These are phyloP conservation scores for Melanerpes formicivorus DNA, from an alignment of 2,113 vertebrate genomes.

Conservation along the genomic window DNA sequence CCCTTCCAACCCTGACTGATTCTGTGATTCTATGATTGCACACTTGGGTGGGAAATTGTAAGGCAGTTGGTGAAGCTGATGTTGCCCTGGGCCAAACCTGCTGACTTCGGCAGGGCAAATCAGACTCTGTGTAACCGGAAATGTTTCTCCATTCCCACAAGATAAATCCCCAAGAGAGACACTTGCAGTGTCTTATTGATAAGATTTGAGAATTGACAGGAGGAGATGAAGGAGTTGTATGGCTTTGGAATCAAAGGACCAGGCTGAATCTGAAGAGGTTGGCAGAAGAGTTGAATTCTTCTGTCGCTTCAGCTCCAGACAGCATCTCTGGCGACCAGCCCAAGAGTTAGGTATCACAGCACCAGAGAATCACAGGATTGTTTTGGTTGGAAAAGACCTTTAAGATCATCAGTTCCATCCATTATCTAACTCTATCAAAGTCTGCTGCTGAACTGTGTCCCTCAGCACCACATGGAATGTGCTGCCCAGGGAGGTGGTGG, in stretches of 20 bases:
- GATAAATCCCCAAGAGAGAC: constrained; percentile 12
- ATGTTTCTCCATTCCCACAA: not conserved
- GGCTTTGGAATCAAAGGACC: not conserved
- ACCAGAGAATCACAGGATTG: too few species aligned
- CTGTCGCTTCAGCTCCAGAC: not conserved
- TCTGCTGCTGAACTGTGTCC: too few species aligned
- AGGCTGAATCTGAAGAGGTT: not conserved
- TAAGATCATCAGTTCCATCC: too few species aligned
- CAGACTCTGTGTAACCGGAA: not conserved
- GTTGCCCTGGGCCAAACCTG: not conserved
- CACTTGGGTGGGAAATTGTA: not conserved
- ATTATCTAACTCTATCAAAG: too few species aligned
- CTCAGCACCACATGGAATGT: too few species aligned
- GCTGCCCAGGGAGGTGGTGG: too few species aligned
- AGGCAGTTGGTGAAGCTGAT: not conserved
- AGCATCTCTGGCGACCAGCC: not conserved
- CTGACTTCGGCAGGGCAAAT: not conserved
- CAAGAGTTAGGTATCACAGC: not conserved
- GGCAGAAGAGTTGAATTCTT: not conserved
- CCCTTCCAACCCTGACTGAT: too few species aligned
- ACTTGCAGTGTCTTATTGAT: not conserved
- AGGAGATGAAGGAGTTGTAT: not conserved
- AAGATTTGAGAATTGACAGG: not conserved
- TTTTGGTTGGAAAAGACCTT: too few species aligned
- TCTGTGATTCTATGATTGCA: too few species aligned